Evolutionary conservation across 2,888 invertebrate species (phyloP).

Genomic region (Nesidiocoris tenuis): DNA sequence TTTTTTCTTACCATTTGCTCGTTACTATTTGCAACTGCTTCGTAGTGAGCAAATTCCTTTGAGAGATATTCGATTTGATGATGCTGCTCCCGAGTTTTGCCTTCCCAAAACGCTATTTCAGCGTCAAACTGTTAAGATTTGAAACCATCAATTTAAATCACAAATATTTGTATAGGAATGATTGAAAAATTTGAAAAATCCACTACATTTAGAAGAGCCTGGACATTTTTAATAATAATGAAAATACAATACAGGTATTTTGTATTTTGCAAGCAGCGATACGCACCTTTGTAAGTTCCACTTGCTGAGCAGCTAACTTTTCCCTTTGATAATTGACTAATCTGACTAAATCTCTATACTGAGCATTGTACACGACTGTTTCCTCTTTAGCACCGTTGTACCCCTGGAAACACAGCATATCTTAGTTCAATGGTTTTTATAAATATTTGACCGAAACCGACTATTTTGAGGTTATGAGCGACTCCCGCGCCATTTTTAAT

Average conservation of each 20-base stretch:
- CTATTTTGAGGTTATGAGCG: neutral
- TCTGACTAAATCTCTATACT: slow-evolving; percentile 79
- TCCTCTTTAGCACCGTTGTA: slow-evolving; percentile 48
- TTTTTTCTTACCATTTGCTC: slow-evolving; percentile 80
- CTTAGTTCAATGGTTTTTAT: neutral
- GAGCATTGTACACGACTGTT: slow-evolving; percentile 65
- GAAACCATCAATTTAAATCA: slow-evolving; percentile 7
- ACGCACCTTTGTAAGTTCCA: slow-evolving; percentile 81
- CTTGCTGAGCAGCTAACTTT: slow-evolving; percentile 83
- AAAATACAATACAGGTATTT: neutral
- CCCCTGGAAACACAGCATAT: slow-evolving; percentile 48
- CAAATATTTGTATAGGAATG: neutral
- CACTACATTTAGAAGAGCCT: no score
- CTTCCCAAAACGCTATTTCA: slow-evolving; percentile 88
- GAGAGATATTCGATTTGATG: slow-evolving; percentile 79
- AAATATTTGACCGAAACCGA: neutral
- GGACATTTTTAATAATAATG: slow-evolving; percentile 1
- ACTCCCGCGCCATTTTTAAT: neutral
- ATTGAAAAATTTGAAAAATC: neutral
- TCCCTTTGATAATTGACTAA: slow-evolving; percentile 89
- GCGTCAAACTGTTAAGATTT: slow-evolving; percentile 70
- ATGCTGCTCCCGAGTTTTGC: slow-evolving; percentile 82
- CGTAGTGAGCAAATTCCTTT: slow-evolving; percentile 77
- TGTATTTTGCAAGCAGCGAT: neutral
- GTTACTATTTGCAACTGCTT: slow-evolving; percentile 72